These are phyloP conservation scores for Cyphomyrus discorhynchus DNA, from an alignment of 2,113 vertebrate genomes.

Conservation along the genomic window DNA sequence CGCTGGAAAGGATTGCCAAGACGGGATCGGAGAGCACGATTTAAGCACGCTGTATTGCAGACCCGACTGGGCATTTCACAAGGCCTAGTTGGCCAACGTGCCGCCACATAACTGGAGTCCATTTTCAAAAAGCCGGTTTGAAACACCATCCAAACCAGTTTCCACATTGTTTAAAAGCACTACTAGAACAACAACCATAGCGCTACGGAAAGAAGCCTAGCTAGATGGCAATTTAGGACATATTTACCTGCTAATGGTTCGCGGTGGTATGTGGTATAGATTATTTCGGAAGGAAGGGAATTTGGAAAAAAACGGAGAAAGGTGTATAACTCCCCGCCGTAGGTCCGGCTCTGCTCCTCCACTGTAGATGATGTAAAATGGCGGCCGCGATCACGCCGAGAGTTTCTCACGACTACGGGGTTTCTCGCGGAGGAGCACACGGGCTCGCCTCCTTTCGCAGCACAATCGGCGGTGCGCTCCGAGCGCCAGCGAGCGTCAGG, in stretches of 20 bases:
- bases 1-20: neutral
- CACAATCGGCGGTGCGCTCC: slow-evolving; percentile 37
- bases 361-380: slow-evolving; percentile 82
- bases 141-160: slow-evolving; percentile 22
- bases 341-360: slow-evolving; percentile 59
- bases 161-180: slow-evolving; percentile 33
- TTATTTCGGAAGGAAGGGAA: slow-evolving; percentile 26
- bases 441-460: slow-evolving; percentile 30
- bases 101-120: slow-evolving; percentile 23
- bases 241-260: slow-evolving; percentile 44
- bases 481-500: slow-evolving; percentile 37
- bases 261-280: slow-evolving; percentile 34
- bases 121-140: slow-evolving; percentile 52
- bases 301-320: slow-evolving; percentile 30
- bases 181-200: neutral
- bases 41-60: neutral
- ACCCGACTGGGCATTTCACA: neutral
- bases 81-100: slow-evolving; percentile 17
- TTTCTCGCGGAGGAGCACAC: slow-evolving; percentile 45
- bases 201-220: neutral
- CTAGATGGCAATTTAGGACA: neutral
- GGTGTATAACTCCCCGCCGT: slow-evolving; percentile 49
- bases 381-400: slow-evolving; percentile 59
- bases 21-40: neutral
- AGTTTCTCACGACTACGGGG: slow-evolving; percentile 40